Conservation (phyloP, 1,140 invertebrate species). For the Brachionus sp. region DNA sequence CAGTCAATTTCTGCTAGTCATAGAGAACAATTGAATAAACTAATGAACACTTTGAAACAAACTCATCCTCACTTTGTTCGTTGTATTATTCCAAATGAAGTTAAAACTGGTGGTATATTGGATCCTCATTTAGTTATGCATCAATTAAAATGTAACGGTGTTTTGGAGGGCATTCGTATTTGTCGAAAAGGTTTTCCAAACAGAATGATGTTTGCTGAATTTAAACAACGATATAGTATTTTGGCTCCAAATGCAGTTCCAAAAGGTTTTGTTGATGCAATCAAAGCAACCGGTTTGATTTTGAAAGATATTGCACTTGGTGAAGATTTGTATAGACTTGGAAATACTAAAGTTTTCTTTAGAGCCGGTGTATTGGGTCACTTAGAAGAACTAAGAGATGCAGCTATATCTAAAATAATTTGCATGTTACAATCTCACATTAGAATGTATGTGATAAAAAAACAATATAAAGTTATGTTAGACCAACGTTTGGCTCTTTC, state of each 20-base stretch:
- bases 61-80: constrained; percentile 98
- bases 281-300: constrained; percentile 76
- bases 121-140: constrained; percentile 94
- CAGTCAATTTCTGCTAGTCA: constrained; percentile 84
- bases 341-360: constrained; percentile 99
- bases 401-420: constrained; percentile 93
- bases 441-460: constrained; percentile 75
- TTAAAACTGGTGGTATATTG: constrained; percentile 92
- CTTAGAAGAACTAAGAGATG: constrained; percentile 99
- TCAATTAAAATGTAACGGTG: constrained; percentile 99
- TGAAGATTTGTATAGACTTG: constrained; percentile 81
- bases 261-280: constrained; percentile 71
- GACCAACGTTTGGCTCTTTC: constrained; percentile 95
- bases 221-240: constrained; percentile 99
- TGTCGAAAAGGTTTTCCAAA: constrained; percentile 99
- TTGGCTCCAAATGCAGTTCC: constrained; percentile 79
- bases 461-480: constrained; percentile 93
- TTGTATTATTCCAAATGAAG: constrained; percentile 99
- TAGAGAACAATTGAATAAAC: constrained; percentile 89
- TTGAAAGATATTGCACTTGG: constrained; percentile 74
- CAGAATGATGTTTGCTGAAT: constrained; percentile 99
- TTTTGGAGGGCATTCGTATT: constrained; percentile 99
- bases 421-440: constrained; percentile 96
- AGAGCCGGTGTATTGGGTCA: constrained; percentile 98
- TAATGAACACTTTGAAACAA: constrained; percentile 91